Evolutionary conservation across 2,888 invertebrate species (phyloP), one percentile per base, ranked within the genome.

Genomic region (Acrobasis consociella): DNA sequence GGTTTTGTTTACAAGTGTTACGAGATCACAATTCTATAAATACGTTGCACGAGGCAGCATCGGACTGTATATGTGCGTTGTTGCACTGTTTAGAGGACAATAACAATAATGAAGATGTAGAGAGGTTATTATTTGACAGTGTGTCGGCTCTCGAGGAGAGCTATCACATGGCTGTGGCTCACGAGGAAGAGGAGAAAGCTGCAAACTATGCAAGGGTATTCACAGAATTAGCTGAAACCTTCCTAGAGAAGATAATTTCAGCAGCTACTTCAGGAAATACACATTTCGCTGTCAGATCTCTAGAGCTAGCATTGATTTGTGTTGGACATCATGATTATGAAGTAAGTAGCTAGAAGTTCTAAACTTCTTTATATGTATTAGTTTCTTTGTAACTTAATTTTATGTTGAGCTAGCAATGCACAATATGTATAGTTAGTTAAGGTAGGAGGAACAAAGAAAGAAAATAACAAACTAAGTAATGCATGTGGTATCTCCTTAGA

Each of bases 321-420:
- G 97, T 98, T 10, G 98, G 98, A 0, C 99, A 99, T 92, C 98
- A 99, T 87, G 99, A 99, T 85, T 99, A 98, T 90, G 98, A 99
- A 94, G 98, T 91, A 76, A 78, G 60, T 39, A 37, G 60, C 58
- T 61, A 60, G n/a, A 46, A 46, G 7, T 0, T n/a, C n/a, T n/a
- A n/a, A n/a, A n/a, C n/a, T n/a, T n/a, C n/a, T n/a, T n/a, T n/a
- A n/a, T n/a, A n/a, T n/a, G n/a, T n/a, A n/a, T n/a, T n/a, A n/a
- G n/a, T n/a, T n/a, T n/a, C n/a, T n/a, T n/a, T n/a, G n/a, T n/a
- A n/a, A n/a, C n/a, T n/a, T n/a, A n/a, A 22, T 22, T 22, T 22
- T 2, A 22, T 22, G 22, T 22, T 22, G 3, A 3, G 22, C 22
- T 22, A 22, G 2, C 22, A 1, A 22, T 1, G 22, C 22, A 31